Evolutionary conservation across 2,113 vertebrate genomes (phyloP), one percentile per base, ranked within the genome.

Genomic region (Heloderma charlesbogerti): DNA sequence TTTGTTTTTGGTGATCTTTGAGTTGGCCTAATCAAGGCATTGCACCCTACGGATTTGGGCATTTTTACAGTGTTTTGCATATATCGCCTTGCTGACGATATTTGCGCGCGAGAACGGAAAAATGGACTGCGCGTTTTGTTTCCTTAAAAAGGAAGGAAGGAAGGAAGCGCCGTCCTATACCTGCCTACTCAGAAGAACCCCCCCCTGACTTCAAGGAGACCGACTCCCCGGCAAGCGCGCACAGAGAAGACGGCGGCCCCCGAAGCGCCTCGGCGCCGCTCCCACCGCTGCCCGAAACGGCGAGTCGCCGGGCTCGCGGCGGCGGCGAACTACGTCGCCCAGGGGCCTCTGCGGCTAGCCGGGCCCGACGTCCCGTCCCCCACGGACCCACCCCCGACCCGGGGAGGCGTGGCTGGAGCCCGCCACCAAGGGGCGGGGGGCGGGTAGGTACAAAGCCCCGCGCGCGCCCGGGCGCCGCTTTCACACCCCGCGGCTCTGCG

Each of bases 401-500:
- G 34, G 34, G 25, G 0, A 84, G 87, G 79, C 67, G 12, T 29
- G n/a, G 2, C 3, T 7, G 13, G 89, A 3, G 20, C 78, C 3
- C 16, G 34, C 9, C 20, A 0, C 57, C 5, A 31, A 34, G 43
- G 80, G 80, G n/a, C 43, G 60, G 82, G 45, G 2, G 34, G 25
- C 27, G 54, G 85, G 57, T 43, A 40, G 84, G 31, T 91, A 88
- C 86, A 88, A 91, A 91, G 77, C 57, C 72, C 27, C 7, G 29
- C 9, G 54, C 7, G 89, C 82, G 60, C 31, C 12, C 20, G 71
- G 34, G 67, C 27, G 3, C 10, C 34, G 18, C 3, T 75, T 57
- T 10, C 12, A 13, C 0, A 27, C 54, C 54, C 18, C 3, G 72
- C 82, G 43, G 82, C 72, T 15, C 0, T 29, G 10, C 29, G 86